Evolutionary conservation across 2,888 invertebrate genomes (phyloP).

Genomic region (Meiosimyza platycephala): DNA sequence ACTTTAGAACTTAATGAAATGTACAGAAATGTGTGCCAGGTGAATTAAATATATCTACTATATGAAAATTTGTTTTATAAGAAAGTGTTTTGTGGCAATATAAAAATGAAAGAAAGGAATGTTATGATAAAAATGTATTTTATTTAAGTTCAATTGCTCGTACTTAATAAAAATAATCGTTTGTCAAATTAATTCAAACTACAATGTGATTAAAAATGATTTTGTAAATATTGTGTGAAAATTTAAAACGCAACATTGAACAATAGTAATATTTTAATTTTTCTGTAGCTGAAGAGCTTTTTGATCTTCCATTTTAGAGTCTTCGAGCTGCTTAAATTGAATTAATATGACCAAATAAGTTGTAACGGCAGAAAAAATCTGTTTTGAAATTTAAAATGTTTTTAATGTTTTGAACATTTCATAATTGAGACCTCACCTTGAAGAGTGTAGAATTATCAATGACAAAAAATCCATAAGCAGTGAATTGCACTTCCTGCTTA

Average conservation of each 20-base stretch:
- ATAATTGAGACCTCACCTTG: conserved; percentile 52
- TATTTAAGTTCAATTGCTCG: neutral
- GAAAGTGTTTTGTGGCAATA: too few species aligned
- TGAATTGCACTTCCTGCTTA: conserved; percentile 64
- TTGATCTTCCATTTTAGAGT: conserved; percentile 57
- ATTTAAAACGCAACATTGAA: neutral
- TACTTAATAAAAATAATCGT: too few species aligned
- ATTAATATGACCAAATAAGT: conserved; percentile 66
- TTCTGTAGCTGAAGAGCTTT: neutral
- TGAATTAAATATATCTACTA: too few species aligned
- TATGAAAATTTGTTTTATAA: too few species aligned
- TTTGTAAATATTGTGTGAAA: neutral
- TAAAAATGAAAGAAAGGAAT: too few species aligned
- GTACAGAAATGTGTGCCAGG: too few species aligned
- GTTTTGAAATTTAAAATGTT: neutral
- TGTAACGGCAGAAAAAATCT: conserved; percentile 66
- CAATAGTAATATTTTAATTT: neutral
- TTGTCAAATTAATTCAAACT: too few species aligned
- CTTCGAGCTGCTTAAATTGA: conserved; percentile 66
- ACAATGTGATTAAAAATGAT: too few species aligned
- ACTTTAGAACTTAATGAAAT: too few species aligned
- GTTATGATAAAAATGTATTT: neutral
- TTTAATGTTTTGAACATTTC: too few species aligned
- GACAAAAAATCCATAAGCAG: conserved; percentile 65
- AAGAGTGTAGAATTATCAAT: conserved; percentile 65